Evolutionary conservation across 1,140 invertebrate species (phyloP).

Genomic region (Sitophilus oryzae): DNA sequence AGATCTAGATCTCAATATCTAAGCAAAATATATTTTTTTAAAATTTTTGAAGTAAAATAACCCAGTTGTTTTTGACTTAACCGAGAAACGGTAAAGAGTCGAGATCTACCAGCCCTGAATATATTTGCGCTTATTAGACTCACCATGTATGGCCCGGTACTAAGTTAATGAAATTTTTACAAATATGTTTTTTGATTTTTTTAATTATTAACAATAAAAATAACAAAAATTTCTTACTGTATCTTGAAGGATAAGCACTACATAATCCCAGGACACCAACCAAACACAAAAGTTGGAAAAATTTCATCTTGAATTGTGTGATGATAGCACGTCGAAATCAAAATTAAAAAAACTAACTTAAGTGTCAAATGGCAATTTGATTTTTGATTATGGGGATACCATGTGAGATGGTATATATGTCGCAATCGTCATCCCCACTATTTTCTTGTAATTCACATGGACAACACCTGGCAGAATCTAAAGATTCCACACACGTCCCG

Average conservation of each 20-base stretch:
- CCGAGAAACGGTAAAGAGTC: too few relatives aligned
- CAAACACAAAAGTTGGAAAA: conserved; percentile 11
- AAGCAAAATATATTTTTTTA: too few relatives aligned
- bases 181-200: neutral
- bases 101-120: too few relatives aligned
- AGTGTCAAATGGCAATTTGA: neutral
- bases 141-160: too few relatives aligned
- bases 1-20: too few relatives aligned
- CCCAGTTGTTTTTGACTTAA: too few relatives aligned
- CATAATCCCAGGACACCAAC: conserved; percentile 5
- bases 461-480: conserved; percentile 10
- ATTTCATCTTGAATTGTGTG: conserved; percentile 3
- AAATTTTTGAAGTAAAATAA: too few relatives aligned
- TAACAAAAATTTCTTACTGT: conserved; percentile 8
- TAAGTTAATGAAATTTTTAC: neutral
- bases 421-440: conserved; percentile 10
- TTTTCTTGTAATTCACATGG: conserved; percentile 6
- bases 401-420: conserved; percentile 14
- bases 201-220: neutral
- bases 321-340: neutral
- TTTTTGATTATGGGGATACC: conserved; percentile 7
- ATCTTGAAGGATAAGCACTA: conserved; percentile 11
- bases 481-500: conserved; percentile 12
- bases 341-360: neutral
- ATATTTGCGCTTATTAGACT: too few relatives aligned